Evolutionary conservation across 2,888 invertebrate genomes (phyloP).

Genomic region (Noctua comes): DNA sequence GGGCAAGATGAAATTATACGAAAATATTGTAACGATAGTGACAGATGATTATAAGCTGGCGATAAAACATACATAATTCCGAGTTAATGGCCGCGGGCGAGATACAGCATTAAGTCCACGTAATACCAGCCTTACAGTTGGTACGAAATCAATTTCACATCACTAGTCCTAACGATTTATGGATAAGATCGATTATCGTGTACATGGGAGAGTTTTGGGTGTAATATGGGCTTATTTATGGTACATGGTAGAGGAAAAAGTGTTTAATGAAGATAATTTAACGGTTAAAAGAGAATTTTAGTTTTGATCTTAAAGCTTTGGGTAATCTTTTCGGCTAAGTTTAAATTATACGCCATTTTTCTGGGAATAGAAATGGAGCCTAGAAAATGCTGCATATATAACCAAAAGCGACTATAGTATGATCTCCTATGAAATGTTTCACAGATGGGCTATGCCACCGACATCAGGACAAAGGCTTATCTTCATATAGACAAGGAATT

Average conservation of each 20-base stretch:
- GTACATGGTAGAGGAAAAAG: conserved; percentile 40
- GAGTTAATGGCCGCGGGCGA: conserved; percentile 81
- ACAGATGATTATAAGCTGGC: conserved; percentile 90
- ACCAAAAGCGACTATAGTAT: neutral
- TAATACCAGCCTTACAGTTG: conserved; percentile 79
- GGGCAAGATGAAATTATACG: conserved; percentile 88
- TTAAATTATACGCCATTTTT: conserved; percentile 1
- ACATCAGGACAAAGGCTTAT: neutral
- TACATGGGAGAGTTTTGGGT: conserved; percentile 62
- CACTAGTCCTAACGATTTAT: conserved; percentile 75
- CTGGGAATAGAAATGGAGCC: too few relatives aligned
- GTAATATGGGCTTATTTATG: conserved; percentile 68
- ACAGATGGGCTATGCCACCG: neutral
- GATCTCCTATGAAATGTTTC: neutral
- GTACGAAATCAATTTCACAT: conserved; percentile 84
- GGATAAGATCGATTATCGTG: conserved; percentile 74
- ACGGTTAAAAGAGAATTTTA: conserved; percentile 6
- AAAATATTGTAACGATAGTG: conserved; percentile 90
- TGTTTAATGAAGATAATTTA: conserved; percentile 44
- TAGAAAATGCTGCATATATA: neutral
- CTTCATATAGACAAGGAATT: neutral
- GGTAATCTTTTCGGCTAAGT: neutral
- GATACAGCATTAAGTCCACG: conserved; percentile 71
- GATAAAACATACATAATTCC: conserved; percentile 91
- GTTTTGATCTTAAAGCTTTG: neutral